Evolutionary conservation across 2,888 invertebrate species (phyloP).

Genomic region (Cremastinae sp.): DNA sequence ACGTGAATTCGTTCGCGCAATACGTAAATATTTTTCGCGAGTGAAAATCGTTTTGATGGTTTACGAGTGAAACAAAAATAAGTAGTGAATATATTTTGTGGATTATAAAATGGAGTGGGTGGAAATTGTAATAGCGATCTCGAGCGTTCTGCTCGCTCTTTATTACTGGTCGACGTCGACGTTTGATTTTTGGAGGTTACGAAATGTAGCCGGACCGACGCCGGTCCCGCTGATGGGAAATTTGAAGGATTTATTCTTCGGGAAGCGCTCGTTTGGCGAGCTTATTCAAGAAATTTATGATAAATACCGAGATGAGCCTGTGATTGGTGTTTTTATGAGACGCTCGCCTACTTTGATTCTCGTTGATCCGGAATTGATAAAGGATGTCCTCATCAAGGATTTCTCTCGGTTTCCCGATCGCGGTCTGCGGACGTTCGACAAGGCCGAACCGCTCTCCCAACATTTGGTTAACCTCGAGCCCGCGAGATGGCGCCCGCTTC

Average conservation of each 20-base stretch:
- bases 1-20: too few species aligned
- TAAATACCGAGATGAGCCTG: conserved; percentile 54
- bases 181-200: conserved; percentile 79
- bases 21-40: not conserved
- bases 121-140: conserved; percentile 30
- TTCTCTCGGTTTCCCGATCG: conserved; percentile 68
- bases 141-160: not conserved
- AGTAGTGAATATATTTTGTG: too few species aligned
- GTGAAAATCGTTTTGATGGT: not conserved
- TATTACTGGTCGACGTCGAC: conserved; percentile 66
- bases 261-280: conserved; percentile 73
- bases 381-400: conserved; percentile 68
- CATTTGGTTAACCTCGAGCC: conserved; percentile 77
- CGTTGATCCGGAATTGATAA: conserved; percentile 68
- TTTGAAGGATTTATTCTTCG: conserved; percentile 74
- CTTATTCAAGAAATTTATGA: conserved; percentile 70
- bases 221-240: conserved; percentile 80
- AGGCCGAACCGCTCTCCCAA: conserved; percentile 74
- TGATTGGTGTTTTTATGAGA: conserved; percentile 66
- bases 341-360: conserved; percentile 66
- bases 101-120: conserved; percentile 46
- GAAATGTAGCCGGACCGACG: conserved; percentile 75
- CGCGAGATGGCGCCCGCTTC: conserved; percentile 79
- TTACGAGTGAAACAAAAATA: not conserved
- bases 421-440: conserved; percentile 55